phyloP scores from a whole-genome alignment of 2,888 invertebrate species.

The Eristalis pertinax region DNA sequence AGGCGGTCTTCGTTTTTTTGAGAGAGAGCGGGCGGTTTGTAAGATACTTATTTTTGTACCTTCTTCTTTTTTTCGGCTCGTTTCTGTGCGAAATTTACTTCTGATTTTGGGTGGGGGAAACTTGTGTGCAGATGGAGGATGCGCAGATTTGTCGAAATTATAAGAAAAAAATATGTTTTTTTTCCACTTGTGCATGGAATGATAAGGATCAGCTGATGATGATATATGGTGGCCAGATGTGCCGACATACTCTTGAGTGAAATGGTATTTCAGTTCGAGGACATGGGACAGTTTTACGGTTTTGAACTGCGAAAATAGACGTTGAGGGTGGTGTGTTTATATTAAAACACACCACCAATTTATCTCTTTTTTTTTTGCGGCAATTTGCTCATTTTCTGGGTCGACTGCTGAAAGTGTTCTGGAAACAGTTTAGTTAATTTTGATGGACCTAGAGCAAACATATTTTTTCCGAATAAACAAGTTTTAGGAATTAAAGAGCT shows the following conservation, averaged over 20 bases:
- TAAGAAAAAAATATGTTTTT: constrained; percentile 8
- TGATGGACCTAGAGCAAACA: no score
- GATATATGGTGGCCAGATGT: constrained; percentile 67
- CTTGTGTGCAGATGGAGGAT: neutral
- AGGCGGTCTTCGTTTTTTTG: neutral
- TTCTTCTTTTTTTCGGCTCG: neutral
- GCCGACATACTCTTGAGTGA: constrained; percentile 23
- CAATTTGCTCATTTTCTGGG: no score
- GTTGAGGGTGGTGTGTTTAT: neutral
- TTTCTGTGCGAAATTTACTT: neutral
- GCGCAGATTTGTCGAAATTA: constrained; percentile 30
- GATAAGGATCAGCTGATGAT: constrained; percentile 67
- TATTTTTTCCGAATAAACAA: no score
- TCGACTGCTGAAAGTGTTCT: no score
- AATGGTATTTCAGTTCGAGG: neutral
- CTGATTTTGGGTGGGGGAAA: constrained; percentile 18
- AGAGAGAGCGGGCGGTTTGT: constrained; percentile 47
- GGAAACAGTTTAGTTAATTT: no score
- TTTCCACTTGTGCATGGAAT: constrained; percentile 21
- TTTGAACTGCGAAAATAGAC: neutral
- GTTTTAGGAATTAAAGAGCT: no score
- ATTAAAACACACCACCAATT: no score
- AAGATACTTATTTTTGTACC: constrained; percentile 26
- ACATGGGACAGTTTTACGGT: neutral
- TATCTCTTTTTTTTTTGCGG: no score